Conservation (phyloP, 2,113 vertebrate species). For the Eolophus roseicapilla region DNA sequence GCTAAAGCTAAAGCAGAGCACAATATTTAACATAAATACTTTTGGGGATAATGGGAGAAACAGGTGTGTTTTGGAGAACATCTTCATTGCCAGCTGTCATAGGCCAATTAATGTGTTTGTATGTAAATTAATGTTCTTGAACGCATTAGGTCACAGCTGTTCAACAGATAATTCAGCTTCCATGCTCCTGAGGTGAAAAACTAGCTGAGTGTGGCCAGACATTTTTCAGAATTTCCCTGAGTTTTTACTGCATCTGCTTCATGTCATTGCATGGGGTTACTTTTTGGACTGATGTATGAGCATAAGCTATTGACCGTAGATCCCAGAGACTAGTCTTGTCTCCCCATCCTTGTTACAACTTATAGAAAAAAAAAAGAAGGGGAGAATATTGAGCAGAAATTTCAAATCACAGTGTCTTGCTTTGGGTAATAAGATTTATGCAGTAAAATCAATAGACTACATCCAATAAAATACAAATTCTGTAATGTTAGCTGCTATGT, state of each 20-base stretch:
- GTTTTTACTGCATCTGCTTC: neutral
- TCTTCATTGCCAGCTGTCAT: neutral
- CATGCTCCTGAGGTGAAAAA: neutral
- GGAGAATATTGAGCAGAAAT: neutral
- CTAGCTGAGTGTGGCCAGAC: neutral
- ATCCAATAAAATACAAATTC: neutral
- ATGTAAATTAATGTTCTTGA: neutral
- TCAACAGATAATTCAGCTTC: neutral
- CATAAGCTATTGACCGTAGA: accelerated
- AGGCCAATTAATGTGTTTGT: neutral
- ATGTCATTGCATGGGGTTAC: neutral
- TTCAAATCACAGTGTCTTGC: neutral
- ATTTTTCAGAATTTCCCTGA: neutral
- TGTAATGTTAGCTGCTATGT: neutral
- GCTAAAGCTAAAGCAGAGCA: neutral
- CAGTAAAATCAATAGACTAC: neutral
- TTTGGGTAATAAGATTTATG: neutral
- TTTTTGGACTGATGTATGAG: neutral
- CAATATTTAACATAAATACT: neutral
- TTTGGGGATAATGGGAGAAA: neutral
- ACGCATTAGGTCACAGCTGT: neutral
- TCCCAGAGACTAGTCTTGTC: neutral
- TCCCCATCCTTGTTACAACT: neutral
- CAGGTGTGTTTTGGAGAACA: neutral
- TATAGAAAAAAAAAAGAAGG: neutral